Evolutionary conservation across 2,797 vertebrate species (phyloP).

Genomic region (Diceros bicornis): DNA sequence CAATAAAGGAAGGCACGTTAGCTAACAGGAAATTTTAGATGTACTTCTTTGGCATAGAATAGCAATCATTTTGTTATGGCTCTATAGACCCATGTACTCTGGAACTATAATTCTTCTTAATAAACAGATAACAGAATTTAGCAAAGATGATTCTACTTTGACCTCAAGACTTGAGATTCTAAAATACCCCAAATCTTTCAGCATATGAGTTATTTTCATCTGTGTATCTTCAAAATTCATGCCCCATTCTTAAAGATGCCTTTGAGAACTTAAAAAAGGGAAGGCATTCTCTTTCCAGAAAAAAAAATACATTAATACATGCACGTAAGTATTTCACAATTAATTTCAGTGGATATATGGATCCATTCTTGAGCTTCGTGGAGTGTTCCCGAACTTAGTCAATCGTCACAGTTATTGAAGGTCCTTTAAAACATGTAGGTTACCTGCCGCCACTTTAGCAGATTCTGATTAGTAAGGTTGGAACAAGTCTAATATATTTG

Average conservation of each 20-base stretch:
- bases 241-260: neutral
- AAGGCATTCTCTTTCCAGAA: neutral
- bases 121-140: constrained; percentile 26
- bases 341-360: neutral
- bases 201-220: neutral
- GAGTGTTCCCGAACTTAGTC: neutral
- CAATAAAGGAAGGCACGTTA: neutral
- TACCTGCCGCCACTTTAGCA: neutral
- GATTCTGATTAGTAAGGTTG: neutral
- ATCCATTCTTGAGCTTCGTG: neutral
- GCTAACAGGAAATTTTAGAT: neutral
- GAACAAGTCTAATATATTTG: neutral
- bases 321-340: neutral
- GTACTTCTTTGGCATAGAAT: neutral
- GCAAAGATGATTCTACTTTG: neutral
- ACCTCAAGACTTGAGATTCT: neutral
- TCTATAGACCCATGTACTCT: neutral
- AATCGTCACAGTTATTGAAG: neutral
- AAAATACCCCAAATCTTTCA: neutral
- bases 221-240: neutral
- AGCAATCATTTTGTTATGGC: neutral
- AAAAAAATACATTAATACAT: neutral
- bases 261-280: neutral
- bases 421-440: neutral
- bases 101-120: neutral